Conservation (phyloP, 2,888 invertebrate species). For the Acanthosepion pharaonis region DNA sequence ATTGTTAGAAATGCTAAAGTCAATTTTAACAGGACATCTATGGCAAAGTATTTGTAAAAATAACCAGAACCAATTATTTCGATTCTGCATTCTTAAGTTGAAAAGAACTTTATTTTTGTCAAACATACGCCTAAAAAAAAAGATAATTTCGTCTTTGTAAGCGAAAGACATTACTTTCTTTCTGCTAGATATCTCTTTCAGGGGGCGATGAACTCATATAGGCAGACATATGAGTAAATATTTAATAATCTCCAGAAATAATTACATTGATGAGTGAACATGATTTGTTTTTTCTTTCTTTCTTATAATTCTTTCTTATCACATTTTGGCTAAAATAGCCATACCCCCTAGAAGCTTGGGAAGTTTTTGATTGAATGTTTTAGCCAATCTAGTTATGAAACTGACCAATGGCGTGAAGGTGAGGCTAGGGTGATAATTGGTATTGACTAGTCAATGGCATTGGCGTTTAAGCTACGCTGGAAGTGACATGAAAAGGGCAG, state of each 20-base stretch:
- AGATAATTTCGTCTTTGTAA: neutral
- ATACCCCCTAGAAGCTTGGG: neutral
- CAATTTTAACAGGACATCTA: neutral
- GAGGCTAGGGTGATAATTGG: neutral
- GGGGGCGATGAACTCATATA: neutral
- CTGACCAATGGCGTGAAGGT: neutral
- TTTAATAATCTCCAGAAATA: neutral
- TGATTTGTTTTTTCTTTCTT: neutral
- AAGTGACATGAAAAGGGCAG: neutral
- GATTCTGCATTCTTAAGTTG: neutral
- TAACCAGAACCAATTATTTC: neutral
- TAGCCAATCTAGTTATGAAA: neutral
- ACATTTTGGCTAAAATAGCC: neutral
- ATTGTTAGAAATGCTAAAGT: neutral
- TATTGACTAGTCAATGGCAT: neutral
- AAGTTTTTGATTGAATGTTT: neutral
- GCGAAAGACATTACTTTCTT: neutral
- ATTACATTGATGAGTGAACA: neutral
- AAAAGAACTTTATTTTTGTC: neutral
- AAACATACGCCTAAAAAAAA: neutral
- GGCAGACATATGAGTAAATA: neutral
- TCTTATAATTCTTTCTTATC: neutral
- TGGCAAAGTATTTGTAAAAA: neutral
- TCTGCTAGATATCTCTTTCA: neutral
- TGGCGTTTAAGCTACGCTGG: neutral